Percentiles rank a stretch among this genome's conserved stretches.
These are phyloP conservation scores for Tapera naevia DNA, from an alignment of 2,797 vertebrate species.

Conservation along the genomic window DNA sequence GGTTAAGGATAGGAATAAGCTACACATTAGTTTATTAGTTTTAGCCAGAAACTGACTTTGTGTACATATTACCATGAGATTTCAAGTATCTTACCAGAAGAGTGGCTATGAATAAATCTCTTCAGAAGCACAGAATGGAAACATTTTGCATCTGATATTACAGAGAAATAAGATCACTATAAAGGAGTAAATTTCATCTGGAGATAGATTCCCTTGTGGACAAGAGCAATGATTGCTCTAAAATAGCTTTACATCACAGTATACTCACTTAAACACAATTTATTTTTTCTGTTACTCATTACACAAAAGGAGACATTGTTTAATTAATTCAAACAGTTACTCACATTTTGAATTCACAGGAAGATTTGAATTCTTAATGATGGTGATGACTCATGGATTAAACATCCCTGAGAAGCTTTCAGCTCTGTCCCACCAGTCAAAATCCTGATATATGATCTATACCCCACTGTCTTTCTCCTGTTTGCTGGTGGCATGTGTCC, in stretches of 20 bases:
- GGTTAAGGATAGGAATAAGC: constrained; percentile 19
- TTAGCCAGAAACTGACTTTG: constrained; percentile 1
- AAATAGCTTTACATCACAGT: neutral
- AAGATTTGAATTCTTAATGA: neutral
- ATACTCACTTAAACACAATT: neutral
- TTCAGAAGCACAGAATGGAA: neutral
- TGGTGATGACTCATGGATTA: neutral
- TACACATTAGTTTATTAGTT: neutral
- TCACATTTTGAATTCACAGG: neutral
- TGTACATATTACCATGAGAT: neutral
- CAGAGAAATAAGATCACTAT: neutral
- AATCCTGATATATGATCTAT: neutral
- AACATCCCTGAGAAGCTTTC: neutral
- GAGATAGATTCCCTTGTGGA: neutral
- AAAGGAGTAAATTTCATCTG: neutral
- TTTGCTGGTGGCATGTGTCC: neutral
- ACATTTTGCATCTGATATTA: neutral
- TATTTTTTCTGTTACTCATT: neutral
- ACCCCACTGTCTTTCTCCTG: neutral
- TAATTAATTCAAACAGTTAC: neutral
- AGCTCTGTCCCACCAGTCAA: neutral
- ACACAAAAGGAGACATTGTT: neutral
- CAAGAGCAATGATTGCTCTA: neutral
- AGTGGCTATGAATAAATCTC: neutral
- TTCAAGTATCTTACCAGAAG: constrained; percentile 16